Base-by-base conservation (phyloP, 2,888 invertebrate genomes). In the Tolmerus cingulatus region DNA sequence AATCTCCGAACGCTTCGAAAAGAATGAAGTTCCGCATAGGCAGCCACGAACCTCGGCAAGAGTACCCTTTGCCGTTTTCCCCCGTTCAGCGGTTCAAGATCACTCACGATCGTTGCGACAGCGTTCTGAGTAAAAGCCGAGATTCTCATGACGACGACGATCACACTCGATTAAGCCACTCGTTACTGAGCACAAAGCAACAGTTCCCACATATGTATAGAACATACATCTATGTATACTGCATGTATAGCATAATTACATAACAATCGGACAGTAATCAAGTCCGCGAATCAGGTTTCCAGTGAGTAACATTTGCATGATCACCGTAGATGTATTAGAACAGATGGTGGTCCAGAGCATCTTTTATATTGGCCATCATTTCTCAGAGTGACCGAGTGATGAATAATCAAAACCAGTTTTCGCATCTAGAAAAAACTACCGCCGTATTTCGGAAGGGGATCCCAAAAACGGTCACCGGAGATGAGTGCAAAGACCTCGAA, bases 21-120 rank as follows among this genome's bases (percentile, higher is more conserved):
- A 79, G 79, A 79, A 79, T 79, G 79, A 55, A 30, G 79, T 79
- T 79, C 79, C 79, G 79, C 79, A 46, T 79, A 79, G 23, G 30
- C 79, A 30, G 30, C 79, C 51, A 40, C 79, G 16, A 79, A 27
- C 23, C n/a, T 8, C 79, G 27, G 30, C 23, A 23, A 16, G 43
- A 16, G 30, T 51, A 27, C 51, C 46, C 79, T 14, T 30, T 19
- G 12, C 40, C 78, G 78, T n/a, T 78, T 43, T 23, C 51, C 51
- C 51, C 19, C 43, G 19, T 23, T 40, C 16, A 27, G 5, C 23
- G 43, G 23, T 78, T 79, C 79, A 51, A 79, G 79, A 79, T 79
- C 79, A 79, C 27, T 51, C 30, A 0, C 12, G 30, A 79, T 23
- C 40, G 51, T 27, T 46, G 23, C 78, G 46, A 79, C 16, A 46